phyloP scores from a whole-genome alignment of 2,888 invertebrate species.

The Unio pictorum region DNA sequence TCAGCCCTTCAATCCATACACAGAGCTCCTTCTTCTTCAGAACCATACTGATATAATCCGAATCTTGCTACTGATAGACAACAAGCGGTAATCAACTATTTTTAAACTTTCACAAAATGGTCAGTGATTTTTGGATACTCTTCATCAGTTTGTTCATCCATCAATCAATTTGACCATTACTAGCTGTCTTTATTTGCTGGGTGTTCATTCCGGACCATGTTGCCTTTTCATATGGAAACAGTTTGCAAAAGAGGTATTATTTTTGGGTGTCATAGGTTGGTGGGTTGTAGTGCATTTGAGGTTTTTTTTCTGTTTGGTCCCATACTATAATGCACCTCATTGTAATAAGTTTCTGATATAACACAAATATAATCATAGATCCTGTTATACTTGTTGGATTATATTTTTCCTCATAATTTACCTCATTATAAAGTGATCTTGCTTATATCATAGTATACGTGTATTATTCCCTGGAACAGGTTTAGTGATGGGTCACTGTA shows the following conservation, averaged over 20 bases:
- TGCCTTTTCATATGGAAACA: too few relatives aligned
- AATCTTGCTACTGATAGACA: conserved; percentile 53
- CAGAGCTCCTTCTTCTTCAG: conserved; percentile 59
- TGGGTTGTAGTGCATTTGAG: background rate
- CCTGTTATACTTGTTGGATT: background rate
- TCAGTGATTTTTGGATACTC: too few relatives aligned
- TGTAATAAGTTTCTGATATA: background rate
- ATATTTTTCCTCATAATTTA: background rate
- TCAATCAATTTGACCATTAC: too few relatives aligned
- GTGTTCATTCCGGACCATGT: too few relatives aligned
- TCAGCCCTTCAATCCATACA: conserved; percentile 62
- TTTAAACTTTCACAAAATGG: background rate
- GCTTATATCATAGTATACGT: too few relatives aligned
- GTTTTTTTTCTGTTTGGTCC: background rate
- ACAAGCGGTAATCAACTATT: conserved; percentile 50
- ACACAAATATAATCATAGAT: background rate
- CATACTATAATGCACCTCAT: too few relatives aligned
- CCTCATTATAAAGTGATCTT: background rate
- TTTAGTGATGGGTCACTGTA: too few relatives aligned
- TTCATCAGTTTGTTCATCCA: too few relatives aligned
- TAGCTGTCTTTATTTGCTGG: too few relatives aligned
- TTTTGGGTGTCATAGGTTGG: background rate
- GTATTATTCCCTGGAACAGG: too few relatives aligned
- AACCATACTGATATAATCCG: conserved; percentile 64
- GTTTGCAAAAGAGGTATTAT: too few relatives aligned